These are phyloP conservation scores for Phyllotreta cruciferae DNA, from an alignment of 2,888 invertebrate species.

Conservation along the genomic window DNA sequence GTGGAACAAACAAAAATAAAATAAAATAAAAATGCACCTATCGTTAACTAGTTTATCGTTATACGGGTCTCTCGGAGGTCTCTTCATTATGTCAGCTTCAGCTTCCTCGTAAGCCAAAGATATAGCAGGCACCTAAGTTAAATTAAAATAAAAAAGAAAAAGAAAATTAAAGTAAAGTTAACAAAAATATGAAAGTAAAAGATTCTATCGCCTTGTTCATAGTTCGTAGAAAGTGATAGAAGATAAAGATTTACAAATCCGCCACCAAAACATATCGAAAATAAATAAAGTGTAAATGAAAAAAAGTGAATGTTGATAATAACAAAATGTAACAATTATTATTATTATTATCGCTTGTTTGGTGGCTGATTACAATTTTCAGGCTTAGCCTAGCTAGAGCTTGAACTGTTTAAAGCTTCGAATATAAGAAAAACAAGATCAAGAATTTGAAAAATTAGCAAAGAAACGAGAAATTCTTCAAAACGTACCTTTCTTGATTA, in stretches of 20 bases:
- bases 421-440: slow-evolving; percentile 33
- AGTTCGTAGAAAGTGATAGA: slow-evolving; percentile 11
- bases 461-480: slow-evolving; percentile 33
- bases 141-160: slow-evolving; percentile 45
- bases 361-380: slow-evolving; percentile 28
- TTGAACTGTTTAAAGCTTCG: slow-evolving; percentile 32
- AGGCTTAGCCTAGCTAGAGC: slow-evolving; percentile 39
- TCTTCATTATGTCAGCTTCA: slow-evolving; percentile 94
- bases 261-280: slow-evolving; percentile 18
- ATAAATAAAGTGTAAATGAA: background rate
- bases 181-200: too few species aligned
- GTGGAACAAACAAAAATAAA: slow-evolving; percentile 32
- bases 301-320: background rate
- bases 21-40: slow-evolving; percentile 69
- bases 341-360: background rate
- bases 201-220: background rate
- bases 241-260: slow-evolving; percentile 10
- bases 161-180: slow-evolving; percentile 38
- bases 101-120: slow-evolving; percentile 90
- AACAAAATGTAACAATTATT: slow-evolving; percentile 1
- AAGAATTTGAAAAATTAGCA: slow-evolving; percentile 38
- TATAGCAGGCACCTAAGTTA: slow-evolving; percentile 82
- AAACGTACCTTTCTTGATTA: slow-evolving; percentile 37
- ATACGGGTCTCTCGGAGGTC: slow-evolving; percentile 86
- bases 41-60: slow-evolving; percentile 93